Evolutionary conservation across 2,888 invertebrate genomes (phyloP).

Genomic region (Philonicus albiceps): DNA sequence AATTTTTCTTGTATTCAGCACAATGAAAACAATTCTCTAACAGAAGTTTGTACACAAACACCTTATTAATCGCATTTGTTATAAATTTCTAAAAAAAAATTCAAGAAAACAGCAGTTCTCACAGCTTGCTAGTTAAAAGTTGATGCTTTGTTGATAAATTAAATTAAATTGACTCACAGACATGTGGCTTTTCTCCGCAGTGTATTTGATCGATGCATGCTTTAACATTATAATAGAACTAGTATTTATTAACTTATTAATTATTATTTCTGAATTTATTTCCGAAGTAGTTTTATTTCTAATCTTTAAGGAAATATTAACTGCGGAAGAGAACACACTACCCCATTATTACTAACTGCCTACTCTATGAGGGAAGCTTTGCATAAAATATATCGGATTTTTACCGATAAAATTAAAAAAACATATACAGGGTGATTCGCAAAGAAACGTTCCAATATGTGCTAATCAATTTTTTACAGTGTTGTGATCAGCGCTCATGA

Average conservation of each 20-base stretch:
- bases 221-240: background rate
- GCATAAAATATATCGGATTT: too few species aligned
- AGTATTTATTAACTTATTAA: background rate
- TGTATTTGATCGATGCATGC: background rate
- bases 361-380: too few species aligned
- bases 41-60: background rate
- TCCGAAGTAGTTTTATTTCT: background rate
- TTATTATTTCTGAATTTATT: background rate
- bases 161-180: background rate
- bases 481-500: too few species aligned
- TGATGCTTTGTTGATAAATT: background rate
- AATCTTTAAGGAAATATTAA: too few species aligned
- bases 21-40: background rate
- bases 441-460: too few species aligned
- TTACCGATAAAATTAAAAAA: too few species aligned
- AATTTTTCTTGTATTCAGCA: background rate
- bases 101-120: background rate
- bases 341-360: too few species aligned
- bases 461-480: too few species aligned
- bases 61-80: background rate
- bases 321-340: too few species aligned
- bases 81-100: background rate
- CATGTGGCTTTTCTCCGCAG: background rate
- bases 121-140: background rate
- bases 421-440: too few species aligned